phyloP scores from a whole-genome alignment of 2,797 vertebrate species.

The Lagodon rhomboides region DNA sequence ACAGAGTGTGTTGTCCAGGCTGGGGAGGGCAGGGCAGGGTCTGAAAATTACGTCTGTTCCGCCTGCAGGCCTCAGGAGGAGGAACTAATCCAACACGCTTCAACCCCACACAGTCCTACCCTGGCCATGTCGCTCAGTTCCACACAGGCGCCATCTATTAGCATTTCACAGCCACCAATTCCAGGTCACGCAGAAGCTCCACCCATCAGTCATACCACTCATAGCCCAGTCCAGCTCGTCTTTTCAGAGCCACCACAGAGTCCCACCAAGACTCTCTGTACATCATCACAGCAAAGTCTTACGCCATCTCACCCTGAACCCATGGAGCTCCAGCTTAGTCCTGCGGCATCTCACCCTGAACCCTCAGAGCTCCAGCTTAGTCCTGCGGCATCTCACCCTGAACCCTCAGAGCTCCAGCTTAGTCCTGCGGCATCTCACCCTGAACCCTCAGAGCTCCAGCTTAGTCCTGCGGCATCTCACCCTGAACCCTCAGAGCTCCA shows the following conservation, averaged over 20 bases:
- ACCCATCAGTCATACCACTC: conserved; percentile 6
- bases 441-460: neutral
- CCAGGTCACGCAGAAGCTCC: conserved; percentile 13
- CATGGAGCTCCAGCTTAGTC: conserved; percentile 10
- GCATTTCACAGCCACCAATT: conserved; percentile 22
- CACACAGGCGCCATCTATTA: neutral
- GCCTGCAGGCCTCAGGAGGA: conserved; percentile 65
- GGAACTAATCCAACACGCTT: conserved; percentile 15
- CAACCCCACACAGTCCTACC: conserved; percentile 7
- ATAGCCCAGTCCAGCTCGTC: conserved; percentile 1
- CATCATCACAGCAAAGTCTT: conserved; percentile 9
- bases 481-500: neutral
- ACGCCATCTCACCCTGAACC: neutral
- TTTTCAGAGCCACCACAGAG: conserved; percentile 32
- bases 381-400: neutral
- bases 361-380: neutral
- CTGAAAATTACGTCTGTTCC: conserved; percentile 72
- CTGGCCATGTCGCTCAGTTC: neutral
- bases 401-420: neutral
- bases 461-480: neutral
- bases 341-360: neutral
- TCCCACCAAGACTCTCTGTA: neutral
- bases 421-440: neutral
- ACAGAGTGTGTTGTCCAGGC: conserved; percentile 65
- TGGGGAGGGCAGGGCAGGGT: conserved; percentile 46